Evolutionary conservation across 2,888 invertebrate genomes (phyloP), one percentile per base, ranked within the genome.

Genomic region (Phania funesta): DNA sequence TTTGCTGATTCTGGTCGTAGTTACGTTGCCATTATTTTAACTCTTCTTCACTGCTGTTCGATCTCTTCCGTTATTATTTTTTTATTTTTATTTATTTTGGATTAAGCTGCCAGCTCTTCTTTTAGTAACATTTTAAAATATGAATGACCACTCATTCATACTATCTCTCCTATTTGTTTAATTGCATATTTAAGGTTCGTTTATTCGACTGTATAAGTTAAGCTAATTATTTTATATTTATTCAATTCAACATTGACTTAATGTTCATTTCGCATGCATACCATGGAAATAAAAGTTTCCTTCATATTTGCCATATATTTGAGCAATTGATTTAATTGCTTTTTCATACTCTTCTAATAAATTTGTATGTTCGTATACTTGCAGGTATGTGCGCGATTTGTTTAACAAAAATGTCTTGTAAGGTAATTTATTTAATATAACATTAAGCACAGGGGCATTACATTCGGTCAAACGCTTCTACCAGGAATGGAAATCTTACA

Each of bases 191-290:
- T 44, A 18, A 16, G 41, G 1, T n/a, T 41, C 6, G 11, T 16
- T 16, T 41, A 3, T 41, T 41, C 16, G 16, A 41, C 1, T 16
- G 41, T 41, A n/a, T 3, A 16, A n/a, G 41, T n/a, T 35, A 9
- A 7, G 9, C 2, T 2, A 41, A 18, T 44, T 2, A 3, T 41
- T 54, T 32, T 20, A 24, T 41, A 54, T 75, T 44, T 65, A 41
- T 35, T 18, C 13, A 35, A 48, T 35, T 48, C 48, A 64, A 62
- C 38, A 68, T 68, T 64, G 29, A 64, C 58, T 58, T 70, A 65
- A 80, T 67, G 50, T 54, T 52, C 9, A 48, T 35, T 38, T 26
- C 50, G 38, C 75, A 71, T 76, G 75, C 76, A 76, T 60, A 24
- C 50, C 38, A 58, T 71, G 20, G 26, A 67, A n/a, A n/a, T n/a